Percentiles rank a stretch among this genome's conserved stretches.
These are phyloP conservation scores for Epirrita christyi DNA, from an alignment of 2,888 invertebrate genomes.

Conservation along the genomic window DNA sequence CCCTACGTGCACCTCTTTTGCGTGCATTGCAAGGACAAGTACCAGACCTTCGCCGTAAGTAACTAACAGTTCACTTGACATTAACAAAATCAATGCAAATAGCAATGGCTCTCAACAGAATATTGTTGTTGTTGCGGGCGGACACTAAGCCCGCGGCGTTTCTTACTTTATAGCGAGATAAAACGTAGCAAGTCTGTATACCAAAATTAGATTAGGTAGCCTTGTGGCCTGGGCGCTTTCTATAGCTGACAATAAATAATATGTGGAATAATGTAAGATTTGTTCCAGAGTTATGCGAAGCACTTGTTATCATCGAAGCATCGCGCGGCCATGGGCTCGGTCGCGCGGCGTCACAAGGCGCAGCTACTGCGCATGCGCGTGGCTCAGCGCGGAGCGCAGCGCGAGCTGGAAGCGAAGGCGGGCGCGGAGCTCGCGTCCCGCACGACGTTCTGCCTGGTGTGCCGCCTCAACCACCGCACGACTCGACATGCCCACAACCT, in stretches of 20 bases:
- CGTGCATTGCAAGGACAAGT: constrained; percentile 91
- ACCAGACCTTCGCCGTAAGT: constrained; percentile 88
- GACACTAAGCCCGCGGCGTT: no score
- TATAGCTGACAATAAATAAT: no score
- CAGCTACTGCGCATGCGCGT: constrained; percentile 91
- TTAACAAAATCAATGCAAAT: no score
- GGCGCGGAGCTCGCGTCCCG: constrained; percentile 85
- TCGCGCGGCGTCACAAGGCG: constrained; percentile 90
- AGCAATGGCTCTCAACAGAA: no score
- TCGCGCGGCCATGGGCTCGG: constrained; percentile 89
- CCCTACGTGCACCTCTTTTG: constrained; percentile 89
- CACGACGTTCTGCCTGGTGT: constrained; percentile 89
- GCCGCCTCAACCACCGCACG: constrained; percentile 91
- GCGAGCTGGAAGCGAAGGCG: constrained; percentile 89
- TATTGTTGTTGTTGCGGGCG: no score
- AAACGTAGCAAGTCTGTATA: no score
- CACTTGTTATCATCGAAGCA: constrained; percentile 90
- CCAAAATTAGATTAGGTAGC: no score
- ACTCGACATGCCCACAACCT: constrained; percentile 91
- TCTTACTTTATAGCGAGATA: no score
- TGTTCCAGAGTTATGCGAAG: constrained; percentile 87
- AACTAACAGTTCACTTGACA: background rate
- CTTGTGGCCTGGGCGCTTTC: no score
- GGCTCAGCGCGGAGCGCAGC: constrained; percentile 91
- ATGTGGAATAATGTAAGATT: background rate